Conservation (phyloP, 2,797 vertebrate species). For the Paramormyrops hopkinsi region DNA sequence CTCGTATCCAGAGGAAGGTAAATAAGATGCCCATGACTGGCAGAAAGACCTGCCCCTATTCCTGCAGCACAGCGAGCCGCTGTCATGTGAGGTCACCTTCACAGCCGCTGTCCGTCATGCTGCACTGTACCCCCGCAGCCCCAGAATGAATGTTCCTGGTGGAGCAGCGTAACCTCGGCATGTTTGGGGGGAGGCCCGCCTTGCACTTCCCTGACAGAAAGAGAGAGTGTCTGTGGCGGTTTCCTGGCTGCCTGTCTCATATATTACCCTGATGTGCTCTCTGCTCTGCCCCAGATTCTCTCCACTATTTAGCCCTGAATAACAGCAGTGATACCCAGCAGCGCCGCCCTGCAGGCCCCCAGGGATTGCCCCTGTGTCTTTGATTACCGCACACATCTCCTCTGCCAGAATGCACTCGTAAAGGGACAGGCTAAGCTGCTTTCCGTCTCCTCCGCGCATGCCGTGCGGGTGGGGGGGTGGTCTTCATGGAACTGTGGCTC, state of each 20-base stretch:
- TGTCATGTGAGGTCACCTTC: background rate
- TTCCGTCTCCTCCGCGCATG: background rate
- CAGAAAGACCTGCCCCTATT: background rate
- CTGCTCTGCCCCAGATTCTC: background rate
- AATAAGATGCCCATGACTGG: background rate
- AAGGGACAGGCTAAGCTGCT: background rate
- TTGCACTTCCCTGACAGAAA: background rate
- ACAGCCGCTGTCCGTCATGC: background rate
- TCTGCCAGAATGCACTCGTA: background rate
- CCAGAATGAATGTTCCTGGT: background rate
- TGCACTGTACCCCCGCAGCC: background rate
- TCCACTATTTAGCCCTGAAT: slow-evolving; percentile 14
- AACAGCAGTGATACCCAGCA: background rate
- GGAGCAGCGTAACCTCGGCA: background rate
- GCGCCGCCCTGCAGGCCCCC: background rate
- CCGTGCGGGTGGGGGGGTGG: background rate
- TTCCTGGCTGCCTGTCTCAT: background rate
- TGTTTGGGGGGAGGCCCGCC: background rate
- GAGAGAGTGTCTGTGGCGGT: background rate
- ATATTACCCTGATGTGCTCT: slow-evolving; percentile 6
- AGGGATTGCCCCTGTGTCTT: background rate
- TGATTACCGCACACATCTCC: background rate
- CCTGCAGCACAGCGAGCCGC: background rate
- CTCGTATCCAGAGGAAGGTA: background rate
- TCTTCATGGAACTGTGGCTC: background rate